A percentile compares a stretch with the other conserved stretches of the same genome.
Conservation (phyloP, 2,113 vertebrate species). For the Oceanodroma tethys region DNA sequence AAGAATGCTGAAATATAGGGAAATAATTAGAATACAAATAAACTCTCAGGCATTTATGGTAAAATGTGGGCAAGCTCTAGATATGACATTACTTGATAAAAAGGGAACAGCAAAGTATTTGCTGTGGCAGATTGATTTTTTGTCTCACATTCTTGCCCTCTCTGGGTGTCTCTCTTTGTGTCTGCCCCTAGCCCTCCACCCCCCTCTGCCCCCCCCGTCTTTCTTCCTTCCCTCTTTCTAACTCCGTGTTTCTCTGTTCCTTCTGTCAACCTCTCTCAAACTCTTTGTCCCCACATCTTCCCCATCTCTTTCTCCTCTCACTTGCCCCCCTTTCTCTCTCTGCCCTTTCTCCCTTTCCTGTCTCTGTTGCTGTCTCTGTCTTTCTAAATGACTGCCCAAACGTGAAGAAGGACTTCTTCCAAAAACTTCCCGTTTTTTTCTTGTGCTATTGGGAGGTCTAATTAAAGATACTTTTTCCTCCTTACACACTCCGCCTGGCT, state of each 20-base stretch:
- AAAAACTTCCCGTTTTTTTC: background rate
- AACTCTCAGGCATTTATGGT: background rate
- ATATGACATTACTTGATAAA: background rate
- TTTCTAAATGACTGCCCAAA: background rate
- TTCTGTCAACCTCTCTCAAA: background rate
- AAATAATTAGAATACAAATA: background rate
- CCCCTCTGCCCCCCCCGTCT: background rate
- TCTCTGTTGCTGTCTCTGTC: background rate
- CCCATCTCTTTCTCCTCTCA: background rate
- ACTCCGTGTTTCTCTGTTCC: background rate
- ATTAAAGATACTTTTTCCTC: background rate
- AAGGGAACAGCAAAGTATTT: background rate
- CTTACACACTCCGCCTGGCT: background rate
- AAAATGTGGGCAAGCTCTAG: background rate
- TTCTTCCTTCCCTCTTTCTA: background rate
- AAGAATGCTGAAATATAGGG: background rate
- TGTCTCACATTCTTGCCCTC: background rate
- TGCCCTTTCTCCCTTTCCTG: background rate
- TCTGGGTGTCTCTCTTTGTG: background rate
- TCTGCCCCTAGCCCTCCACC: background rate
- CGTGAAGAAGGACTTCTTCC: background rate
- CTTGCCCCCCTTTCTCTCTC: fast-evolving
- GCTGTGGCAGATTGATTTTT: background rate
- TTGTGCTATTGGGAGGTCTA: background rate
- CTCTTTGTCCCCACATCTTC: background rate